Evolutionary conservation across 1,140 invertebrate genomes (phyloP), one percentile per base, ranked within the genome.

Genomic region (Apolygus lucorum): DNA sequence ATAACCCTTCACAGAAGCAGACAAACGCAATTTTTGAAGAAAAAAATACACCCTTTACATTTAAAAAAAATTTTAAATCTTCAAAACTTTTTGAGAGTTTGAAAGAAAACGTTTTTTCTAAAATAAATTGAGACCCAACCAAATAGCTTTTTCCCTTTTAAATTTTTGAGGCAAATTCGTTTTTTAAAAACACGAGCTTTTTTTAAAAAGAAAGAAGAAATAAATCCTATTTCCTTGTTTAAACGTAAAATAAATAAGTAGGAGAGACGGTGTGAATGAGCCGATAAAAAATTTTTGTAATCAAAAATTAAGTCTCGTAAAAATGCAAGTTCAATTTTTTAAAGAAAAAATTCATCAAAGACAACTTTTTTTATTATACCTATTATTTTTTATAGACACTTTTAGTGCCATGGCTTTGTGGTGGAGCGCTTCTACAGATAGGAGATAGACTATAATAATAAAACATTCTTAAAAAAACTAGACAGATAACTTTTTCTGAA

Each of bases 351-450:
- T 42, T 8, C 17, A 42, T 42, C 17, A 42, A 42, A 42, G 34
- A 42, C 34, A 42, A 42, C 34, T 42, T 42, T 42, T n/a, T 42
- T 42, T 42, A 42, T 42, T 42, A n/a, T n/a, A n/a, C n/a, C n/a
- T n/a, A n/a, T n/a, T n/a, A n/a, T n/a, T 42, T 42, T 42, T 42
- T 42, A 42, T 42, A 42, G 34, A 42, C 4, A 49, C n/a, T 68
- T 29, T 49, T 21, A 62, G 59, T 68, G 63, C 52, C 69, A 70
- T 70, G 69, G 69, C 63, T 70, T 70, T 70, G 52, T 70, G 69
- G 69, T 59, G 69, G 27, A 70, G 49, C 65, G 69, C 65, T 70
- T 70, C 65, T 65, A 67, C 65, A 63, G 65, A 70, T 70, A 67
- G 65, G 65, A 70, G 65, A 70, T 49, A 66, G 22, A 59, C 63